These are phyloP conservation scores for Notospermus geniculatus DNA, from an alignment of 1,140 invertebrate species.

Conservation along the genomic window DNA sequence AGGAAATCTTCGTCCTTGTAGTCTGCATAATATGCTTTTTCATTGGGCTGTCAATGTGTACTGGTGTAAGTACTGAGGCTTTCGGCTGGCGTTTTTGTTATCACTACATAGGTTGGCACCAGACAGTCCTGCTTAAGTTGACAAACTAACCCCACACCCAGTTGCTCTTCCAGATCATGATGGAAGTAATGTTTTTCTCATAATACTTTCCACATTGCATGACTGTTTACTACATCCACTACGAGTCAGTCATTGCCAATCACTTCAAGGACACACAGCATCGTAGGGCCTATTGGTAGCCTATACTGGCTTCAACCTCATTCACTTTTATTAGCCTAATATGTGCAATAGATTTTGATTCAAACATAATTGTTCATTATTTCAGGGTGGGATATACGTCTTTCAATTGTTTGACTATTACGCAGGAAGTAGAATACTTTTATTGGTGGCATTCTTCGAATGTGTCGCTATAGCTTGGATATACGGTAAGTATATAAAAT, in stretches of 20 bases:
- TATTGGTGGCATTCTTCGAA: constrained; percentile 69
- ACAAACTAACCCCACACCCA: too few relatives aligned
- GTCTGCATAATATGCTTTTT: constrained; percentile 65
- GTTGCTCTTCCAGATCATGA: too few relatives aligned
- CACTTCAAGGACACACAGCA: not conserved
- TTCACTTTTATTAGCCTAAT: not conserved
- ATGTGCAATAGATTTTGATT: constrained; percentile 10
- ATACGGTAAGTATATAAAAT: constrained; percentile 62
- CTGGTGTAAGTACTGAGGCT: constrained; percentile 61
- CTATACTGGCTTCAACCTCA: not conserved
- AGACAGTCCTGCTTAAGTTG: too few relatives aligned
- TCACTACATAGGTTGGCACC: not conserved
- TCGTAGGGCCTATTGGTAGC: not conserved
- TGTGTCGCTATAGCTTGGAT: constrained; percentile 68
- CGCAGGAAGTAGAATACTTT: constrained; percentile 66
- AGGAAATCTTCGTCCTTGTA: constrained; percentile 64
- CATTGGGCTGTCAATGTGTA: constrained; percentile 70
- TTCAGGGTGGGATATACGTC: constrained; percentile 66
- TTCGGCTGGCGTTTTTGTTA: not conserved
- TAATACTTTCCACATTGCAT: too few relatives aligned
- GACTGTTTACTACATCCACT: too few relatives aligned
- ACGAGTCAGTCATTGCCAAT: not conserved
- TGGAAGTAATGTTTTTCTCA: too few relatives aligned
- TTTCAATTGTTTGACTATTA: constrained; percentile 71
- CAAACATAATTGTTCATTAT: constrained; percentile 20